These are phyloP conservation scores for Xanthia togata DNA, from an alignment of 2,888 invertebrate genomes.

Conservation along the genomic window DNA sequence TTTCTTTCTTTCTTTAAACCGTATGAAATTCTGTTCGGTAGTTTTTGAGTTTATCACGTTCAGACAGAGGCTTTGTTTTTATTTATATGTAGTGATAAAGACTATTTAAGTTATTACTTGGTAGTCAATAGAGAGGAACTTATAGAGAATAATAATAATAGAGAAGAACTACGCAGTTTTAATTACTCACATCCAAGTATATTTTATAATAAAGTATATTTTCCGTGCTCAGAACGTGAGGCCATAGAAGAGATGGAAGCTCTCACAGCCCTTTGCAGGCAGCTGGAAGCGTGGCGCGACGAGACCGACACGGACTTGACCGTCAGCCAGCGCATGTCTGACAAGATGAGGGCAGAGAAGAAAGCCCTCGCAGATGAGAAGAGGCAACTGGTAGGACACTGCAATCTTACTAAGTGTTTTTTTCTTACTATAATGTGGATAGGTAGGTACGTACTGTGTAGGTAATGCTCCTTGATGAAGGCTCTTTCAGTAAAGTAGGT, in stretches of 20 bases:
- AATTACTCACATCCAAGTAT: too few species aligned
- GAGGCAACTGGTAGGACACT: conserved; percentile 85
- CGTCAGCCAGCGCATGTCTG: conserved; percentile 92
- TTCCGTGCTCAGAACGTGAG: conserved; percentile 85
- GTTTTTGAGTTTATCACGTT: too few species aligned
- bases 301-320: conserved; percentile 92
- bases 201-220: neutral
- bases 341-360: conserved; percentile 91
- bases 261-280: conserved; percentile 88
- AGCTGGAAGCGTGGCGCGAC: conserved; percentile 91
- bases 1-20: too few species aligned
- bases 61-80: too few species aligned
- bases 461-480: neutral
- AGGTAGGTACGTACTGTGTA: neutral
- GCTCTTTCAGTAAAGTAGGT: neutral
- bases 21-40: too few species aligned
- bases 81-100: too few species aligned
- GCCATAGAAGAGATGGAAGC: conserved; percentile 91
- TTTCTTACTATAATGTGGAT: neutral
- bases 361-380: conserved; percentile 90
- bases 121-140: too few species aligned
- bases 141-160: too few species aligned
- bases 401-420: neutral
- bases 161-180: too few species aligned
- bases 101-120: too few species aligned